Percentiles rank a stretch among this genome's conserved stretches.
Evolutionary conservation across 2,888 invertebrate genomes (phyloP).

Genomic region (Diloba caeruleocephala): DNA sequence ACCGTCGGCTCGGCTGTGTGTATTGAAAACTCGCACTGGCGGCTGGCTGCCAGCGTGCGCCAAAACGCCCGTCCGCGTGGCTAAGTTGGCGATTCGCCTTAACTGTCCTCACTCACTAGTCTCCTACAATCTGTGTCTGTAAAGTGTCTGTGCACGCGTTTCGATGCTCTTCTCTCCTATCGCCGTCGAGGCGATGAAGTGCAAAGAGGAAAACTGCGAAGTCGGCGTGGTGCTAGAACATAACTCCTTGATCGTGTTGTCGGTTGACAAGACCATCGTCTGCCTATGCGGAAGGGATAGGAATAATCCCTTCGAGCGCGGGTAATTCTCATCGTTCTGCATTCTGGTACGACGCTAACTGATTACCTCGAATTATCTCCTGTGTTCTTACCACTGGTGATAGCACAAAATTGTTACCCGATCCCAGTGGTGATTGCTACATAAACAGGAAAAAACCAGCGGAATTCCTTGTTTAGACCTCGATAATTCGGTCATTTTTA

Average conservation of each 20-base stretch:
- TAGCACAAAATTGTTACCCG: constrained; percentile 42
- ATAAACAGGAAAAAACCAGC: constrained; percentile 9
- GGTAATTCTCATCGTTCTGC: constrained; percentile 79
- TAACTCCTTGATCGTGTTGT: constrained; percentile 86
- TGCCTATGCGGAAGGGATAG: constrained; percentile 86
- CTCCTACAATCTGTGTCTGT: constrained; percentile 61
- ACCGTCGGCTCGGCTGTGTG: constrained; percentile 81
- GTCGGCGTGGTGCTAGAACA: constrained; percentile 87
- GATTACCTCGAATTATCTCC: constrained; percentile 60
- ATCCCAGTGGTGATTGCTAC: constrained; percentile 37
- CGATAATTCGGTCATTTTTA: constrained; percentile 5
- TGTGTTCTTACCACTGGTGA: constrained; percentile 54
- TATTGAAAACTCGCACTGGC: constrained; percentile 75
- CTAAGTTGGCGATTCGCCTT: constrained; percentile 72
- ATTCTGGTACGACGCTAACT: constrained; percentile 67
- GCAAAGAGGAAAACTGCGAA: constrained; percentile 89
- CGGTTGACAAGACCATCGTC: constrained; percentile 87
- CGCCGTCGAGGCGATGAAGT: constrained; percentile 89
- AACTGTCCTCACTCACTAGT: constrained; percentile 56
- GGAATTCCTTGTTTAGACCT: constrained; percentile 6
- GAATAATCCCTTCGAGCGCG: constrained; percentile 86
- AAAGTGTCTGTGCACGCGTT: constrained; percentile 80
- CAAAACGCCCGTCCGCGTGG: constrained; percentile 79
- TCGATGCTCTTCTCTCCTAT: constrained; percentile 88
- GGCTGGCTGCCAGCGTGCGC: constrained; percentile 81